Evolutionary conservation across 2,888 invertebrate species (phyloP).

Genomic region (Plebejus melissa): DNA sequence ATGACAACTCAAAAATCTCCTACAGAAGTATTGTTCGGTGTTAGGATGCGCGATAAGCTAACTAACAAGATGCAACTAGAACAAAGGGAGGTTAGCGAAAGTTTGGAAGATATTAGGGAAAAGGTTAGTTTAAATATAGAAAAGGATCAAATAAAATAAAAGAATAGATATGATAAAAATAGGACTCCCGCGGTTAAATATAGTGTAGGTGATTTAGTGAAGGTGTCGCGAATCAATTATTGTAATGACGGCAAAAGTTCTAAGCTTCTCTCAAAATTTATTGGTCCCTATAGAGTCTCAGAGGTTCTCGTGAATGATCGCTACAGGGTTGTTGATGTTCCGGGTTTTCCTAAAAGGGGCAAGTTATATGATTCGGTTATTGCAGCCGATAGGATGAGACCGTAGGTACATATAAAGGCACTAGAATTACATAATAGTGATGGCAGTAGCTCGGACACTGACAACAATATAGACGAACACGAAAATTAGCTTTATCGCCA

Average conservation of each 20-base stretch:
- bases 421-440: conserved; percentile 32
- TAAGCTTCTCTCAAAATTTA: conserved; percentile 38
- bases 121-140: conserved; percentile 32
- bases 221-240: conserved; percentile 36
- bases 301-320: conserved; percentile 36
- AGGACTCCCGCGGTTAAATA: conserved; percentile 30
- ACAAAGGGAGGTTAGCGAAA: conserved; percentile 20
- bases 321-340: conserved; percentile 34
- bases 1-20: conserved; percentile 28
- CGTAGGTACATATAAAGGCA: conserved; percentile 35
- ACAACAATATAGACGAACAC: not conserved
- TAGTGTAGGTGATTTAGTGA: conserved; percentile 35
- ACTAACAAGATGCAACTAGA: conserved; percentile 14
- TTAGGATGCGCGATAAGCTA: conserved; percentile 13
- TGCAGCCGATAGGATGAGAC: conserved; percentile 36
- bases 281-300: conserved; percentile 36
- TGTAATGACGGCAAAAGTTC: conserved; percentile 35
- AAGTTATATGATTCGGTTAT: conserved; percentile 32
- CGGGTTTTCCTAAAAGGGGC: conserved; percentile 33
- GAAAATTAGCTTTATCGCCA: not conserved
- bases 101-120: conserved; percentile 25
- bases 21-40: conserved; percentile 11
- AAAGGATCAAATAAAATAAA: conserved; percentile 31
- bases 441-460: not conserved
- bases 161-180: conserved; percentile 30